A percentile compares a stretch with the other conserved stretches of the same genome.
Conservation (phyloP, 2,797 vertebrate genomes). For the Dendrocincla tyrannina region DNA sequence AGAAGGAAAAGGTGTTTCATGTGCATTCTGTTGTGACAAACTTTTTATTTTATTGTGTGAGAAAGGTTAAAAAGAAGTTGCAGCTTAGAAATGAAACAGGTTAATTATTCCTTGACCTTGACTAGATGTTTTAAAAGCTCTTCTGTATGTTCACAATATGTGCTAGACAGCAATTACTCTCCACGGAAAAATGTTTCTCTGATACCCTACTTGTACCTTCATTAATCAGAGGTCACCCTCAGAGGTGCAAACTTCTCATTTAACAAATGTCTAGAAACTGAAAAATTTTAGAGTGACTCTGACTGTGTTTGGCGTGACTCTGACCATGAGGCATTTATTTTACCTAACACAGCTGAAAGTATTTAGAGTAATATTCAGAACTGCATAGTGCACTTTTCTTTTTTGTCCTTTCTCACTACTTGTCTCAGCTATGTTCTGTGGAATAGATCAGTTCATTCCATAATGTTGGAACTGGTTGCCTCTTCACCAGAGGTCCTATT, state of each 20-base stretch:
- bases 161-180: background rate
- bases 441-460: background rate
- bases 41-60: background rate
- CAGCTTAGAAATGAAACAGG: background rate
- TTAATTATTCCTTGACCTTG: background rate
- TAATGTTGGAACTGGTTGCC: background rate
- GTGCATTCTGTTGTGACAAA: background rate
- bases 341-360: background rate
- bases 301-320: background rate
- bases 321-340: background rate
- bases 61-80: background rate
- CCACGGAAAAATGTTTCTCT: background rate
- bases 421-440: background rate
- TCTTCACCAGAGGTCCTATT: background rate
- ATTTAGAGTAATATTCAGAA: background rate
- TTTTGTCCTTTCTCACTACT: background rate
- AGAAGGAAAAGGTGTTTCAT: background rate
- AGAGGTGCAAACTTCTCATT: background rate
- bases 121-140: background rate
- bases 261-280: background rate
- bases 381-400: background rate
- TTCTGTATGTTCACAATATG: background rate
- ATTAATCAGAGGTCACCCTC: background rate
- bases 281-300: background rate
- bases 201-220: background rate